These are phyloP conservation scores for Oophaga pumilio DNA, from an alignment of 2,113 vertebrate species.

Conservation along the genomic window DNA sequence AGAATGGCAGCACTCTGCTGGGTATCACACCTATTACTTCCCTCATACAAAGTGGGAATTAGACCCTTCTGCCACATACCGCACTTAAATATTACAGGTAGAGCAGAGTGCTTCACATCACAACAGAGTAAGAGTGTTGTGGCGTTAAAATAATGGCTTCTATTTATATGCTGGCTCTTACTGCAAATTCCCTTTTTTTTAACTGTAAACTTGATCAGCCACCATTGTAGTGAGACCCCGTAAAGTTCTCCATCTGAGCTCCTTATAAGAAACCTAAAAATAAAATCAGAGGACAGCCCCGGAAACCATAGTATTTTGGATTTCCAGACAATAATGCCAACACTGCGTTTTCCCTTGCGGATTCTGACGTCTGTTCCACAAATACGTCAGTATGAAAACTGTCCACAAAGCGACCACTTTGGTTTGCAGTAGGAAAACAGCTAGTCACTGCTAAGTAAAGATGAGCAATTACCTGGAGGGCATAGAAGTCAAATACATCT, in stretches of 20 bases:
- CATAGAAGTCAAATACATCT: too few relatives aligned
- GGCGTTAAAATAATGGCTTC: slow-evolving; percentile 46
- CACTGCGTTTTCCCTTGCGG: too few relatives aligned
- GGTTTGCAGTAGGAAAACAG: too few relatives aligned
- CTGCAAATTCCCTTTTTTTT: slow-evolving; percentile 20
- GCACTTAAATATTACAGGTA: slow-evolving; percentile 55
- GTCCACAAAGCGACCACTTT: too few relatives aligned
- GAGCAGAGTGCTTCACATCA: slow-evolving; percentile 33
- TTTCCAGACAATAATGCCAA: too few relatives aligned
- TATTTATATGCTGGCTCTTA: slow-evolving; percentile 46
- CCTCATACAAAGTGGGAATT: slow-evolving; percentile 57
- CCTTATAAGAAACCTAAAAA: background rate
- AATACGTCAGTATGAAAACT: too few relatives aligned
- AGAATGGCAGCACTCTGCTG: slow-evolving; percentile 55
- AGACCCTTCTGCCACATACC: slow-evolving; percentile 54
- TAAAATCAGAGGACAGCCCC: background rate
- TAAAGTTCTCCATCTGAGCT: background rate
- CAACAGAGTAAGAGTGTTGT: slow-evolving; percentile 37
- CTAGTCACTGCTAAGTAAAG: too few relatives aligned
- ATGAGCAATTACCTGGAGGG: too few relatives aligned
- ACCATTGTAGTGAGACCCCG: background rate
- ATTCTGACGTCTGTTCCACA: too few relatives aligned
- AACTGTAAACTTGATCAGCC: slow-evolving; percentile 1
- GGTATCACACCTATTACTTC: slow-evolving; percentile 58
- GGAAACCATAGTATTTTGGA: background rate